Evolutionary conservation across 2,888 invertebrate genomes (phyloP).

Genomic region (Acronicta leporina): DNA sequence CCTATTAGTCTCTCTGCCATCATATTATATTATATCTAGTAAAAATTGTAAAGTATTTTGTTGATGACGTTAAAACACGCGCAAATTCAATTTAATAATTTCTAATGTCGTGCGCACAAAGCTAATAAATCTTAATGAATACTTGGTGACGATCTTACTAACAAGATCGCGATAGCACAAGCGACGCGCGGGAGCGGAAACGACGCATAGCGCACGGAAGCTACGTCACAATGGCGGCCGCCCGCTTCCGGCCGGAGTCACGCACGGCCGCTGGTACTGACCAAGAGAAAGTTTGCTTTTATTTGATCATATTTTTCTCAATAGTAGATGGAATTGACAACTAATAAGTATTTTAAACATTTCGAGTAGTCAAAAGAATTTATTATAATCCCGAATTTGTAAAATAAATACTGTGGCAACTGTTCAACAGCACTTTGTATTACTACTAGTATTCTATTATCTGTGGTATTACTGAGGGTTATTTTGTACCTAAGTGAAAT

Average conservation of each 20-base stretch:
- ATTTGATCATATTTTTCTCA: slow-evolving; percentile 23
- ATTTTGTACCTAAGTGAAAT: no score
- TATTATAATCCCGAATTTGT: no score
- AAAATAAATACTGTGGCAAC: no score
- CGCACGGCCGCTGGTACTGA: slow-evolving; percentile 70
- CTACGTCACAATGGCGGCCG: slow-evolving; percentile 65
- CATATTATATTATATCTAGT: no score
- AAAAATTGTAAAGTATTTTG: no score
- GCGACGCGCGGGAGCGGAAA: slow-evolving; percentile 67
- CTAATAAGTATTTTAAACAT: background rate
- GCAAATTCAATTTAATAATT: background rate
- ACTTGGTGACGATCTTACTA: slow-evolving; percentile 49
- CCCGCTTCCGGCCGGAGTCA: slow-evolving; percentile 78
- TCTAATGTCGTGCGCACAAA: background rate
- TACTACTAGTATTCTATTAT: no score
- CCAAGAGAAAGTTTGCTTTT: slow-evolving; percentile 52
- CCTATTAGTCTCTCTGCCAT: no score
- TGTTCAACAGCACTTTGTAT: no score
- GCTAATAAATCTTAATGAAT: slow-evolving; percentile 50
- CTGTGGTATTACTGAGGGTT: no score
- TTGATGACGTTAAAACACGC: no score
- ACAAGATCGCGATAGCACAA: slow-evolving; percentile 71
- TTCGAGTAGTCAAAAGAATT: no score
- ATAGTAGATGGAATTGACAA: background rate
- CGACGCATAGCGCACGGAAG: slow-evolving; percentile 73